phyloP scores from a whole-genome alignment of 2,113 vertebrate species.

The Nothocercus nigrocapillus region DNA sequence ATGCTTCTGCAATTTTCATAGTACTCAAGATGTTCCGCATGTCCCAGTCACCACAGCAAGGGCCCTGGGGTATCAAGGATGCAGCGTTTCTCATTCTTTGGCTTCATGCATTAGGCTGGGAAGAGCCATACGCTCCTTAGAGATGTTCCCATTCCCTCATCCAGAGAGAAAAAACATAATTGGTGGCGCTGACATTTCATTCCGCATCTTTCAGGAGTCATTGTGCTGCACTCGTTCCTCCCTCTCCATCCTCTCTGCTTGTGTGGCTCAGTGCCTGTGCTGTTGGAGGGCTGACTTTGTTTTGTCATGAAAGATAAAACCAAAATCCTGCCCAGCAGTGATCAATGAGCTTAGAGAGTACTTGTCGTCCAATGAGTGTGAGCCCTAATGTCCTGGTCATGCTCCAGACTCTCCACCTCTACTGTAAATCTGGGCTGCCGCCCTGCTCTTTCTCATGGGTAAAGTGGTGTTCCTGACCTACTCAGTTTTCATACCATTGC shows the following conservation, averaged over 20 bases:
- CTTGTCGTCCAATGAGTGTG: conserved; percentile 18
- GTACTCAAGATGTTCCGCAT: not conserved
- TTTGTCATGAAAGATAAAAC: conserved; percentile 16
- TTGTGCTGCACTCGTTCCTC: not conserved
- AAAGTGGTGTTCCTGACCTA: conserved; percentile 7
- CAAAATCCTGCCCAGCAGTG: conserved; percentile 32
- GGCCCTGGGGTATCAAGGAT: not conserved
- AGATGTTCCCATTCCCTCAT: not conserved
- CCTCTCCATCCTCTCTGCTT: not conserved
- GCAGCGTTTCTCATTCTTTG: not conserved
- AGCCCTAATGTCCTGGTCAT: conserved; percentile 15
- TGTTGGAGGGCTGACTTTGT: conserved; percentile 1
- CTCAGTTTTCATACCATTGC: not conserved
- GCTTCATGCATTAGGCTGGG: not conserved
- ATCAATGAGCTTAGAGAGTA: conserved; percentile 15
- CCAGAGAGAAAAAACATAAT: not conserved
- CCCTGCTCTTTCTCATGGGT: conserved; percentile 1
- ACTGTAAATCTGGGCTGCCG: conserved; percentile 23
- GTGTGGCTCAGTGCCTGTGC: conserved; percentile 6
- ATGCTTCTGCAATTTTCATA: not conserved
- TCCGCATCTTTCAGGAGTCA: not conserved
- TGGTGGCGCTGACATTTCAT: not conserved
- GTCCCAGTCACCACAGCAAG: not conserved
- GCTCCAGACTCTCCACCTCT: not conserved
- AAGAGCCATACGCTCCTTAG: not conserved